These are phyloP conservation scores for Bombus fervidus DNA, from an alignment of 1,140 invertebrate species.

Conservation along the genomic window DNA sequence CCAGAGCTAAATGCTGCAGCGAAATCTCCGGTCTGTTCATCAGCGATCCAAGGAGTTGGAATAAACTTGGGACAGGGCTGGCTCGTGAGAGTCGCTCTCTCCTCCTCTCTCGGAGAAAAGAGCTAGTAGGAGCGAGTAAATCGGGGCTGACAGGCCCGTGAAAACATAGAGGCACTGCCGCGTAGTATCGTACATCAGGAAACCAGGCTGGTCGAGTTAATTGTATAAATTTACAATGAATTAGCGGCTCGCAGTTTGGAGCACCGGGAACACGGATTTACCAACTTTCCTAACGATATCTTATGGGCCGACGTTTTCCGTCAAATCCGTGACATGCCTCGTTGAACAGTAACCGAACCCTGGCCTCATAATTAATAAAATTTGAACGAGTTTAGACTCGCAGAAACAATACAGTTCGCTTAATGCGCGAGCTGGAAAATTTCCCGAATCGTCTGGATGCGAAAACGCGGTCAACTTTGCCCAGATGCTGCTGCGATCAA, in stretches of 20 bases:
- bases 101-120: background rate
- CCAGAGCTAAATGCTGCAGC: background rate
- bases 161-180: constrained; percentile 18
- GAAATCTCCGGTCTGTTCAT: constrained; percentile 37
- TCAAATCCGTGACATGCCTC: background rate
- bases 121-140: constrained; percentile 4
- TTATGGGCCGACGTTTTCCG: background rate
- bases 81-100: background rate
- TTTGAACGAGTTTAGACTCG: background rate
- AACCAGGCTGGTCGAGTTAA: constrained; percentile 51
- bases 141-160: constrained; percentile 34
- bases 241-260: constrained; percentile 43
- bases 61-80: background rate
- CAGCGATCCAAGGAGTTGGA: constrained; percentile 25
- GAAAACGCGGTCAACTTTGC: background rate
- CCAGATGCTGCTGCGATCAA: background rate
- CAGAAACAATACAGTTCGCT: background rate
- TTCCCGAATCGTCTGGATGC: background rate
- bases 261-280: constrained; percentile 12
- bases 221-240: constrained; percentile 70
- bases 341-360: background rate
- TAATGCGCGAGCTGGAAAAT: too few relatives aligned
- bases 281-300: constrained; percentile 43
- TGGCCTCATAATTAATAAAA: background rate
- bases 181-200: constrained; percentile 24